Base-by-base conservation (phyloP, 2,888 invertebrate species). In the Phaonia tiefii region DNA sequence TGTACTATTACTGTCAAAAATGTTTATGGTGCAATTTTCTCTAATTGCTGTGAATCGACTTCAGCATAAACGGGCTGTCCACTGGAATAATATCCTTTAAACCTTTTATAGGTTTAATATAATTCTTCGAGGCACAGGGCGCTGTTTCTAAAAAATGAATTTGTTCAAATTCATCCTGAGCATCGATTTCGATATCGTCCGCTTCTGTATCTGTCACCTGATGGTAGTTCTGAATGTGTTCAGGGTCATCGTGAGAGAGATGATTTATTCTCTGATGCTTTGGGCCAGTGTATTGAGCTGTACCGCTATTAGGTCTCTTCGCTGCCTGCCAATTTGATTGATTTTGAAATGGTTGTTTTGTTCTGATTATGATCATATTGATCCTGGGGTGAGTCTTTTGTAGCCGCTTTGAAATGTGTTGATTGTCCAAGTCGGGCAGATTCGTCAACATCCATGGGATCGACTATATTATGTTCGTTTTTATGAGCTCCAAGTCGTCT, bases 51-150 rank as follows among this genome's bases (percentile, higher is more conserved):
- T 83, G 70, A 54, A 83, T 79, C n/a, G 76, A 81, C 44, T 76
- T 79, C 15, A 73, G 74, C 37, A 66, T 22, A 54, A 80, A 80
- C 13, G 72, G 65, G 3, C 25, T 67, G 17, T 72, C 46, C 31
- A 79, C 79, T 20, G 78, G 31, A 20, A 72, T n/a, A 20, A 76
- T 39, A 54, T 51, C 22, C 49, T 25, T 67, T 37, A 80, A 49
- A 11, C 58, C 67, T n/a, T 46, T 56, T 13, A 76, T 20, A n/a
- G 75, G 75, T 54, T 70, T 83, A 10, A 81, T 80, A 26, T 81
- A 83, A 67, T 75, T 83, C 78, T 82, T 80, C 22, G 78, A 81
- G 78, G 75, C 26, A 83, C 66, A 72, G 75, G 65, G 73, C 81
- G 58, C 20, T 66, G n/a, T 20, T 51, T 46, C 74, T 82, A 78